Percentiles rank a stretch among this genome's conserved stretches.
phyloP scores from a whole-genome alignment of 2,888 invertebrate species.

The Leptopilina syphax region DNA sequence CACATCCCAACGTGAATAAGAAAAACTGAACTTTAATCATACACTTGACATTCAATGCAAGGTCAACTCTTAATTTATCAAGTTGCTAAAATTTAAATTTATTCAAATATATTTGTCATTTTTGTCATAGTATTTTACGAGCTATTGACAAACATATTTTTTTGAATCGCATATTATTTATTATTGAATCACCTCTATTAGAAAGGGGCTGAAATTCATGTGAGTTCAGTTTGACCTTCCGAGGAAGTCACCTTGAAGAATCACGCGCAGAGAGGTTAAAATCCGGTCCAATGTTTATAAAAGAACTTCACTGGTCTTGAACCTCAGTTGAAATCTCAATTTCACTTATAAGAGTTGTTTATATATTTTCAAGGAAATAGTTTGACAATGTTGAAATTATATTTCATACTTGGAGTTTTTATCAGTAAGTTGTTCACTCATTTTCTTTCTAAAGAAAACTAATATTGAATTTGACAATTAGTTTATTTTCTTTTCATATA shows the following conservation, averaged over 20 bases:
- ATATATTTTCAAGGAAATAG: not conserved
- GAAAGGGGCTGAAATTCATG: not conserved
- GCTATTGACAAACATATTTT: not conserved
- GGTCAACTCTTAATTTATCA: not conserved
- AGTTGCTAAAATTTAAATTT: not conserved
- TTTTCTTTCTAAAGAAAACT: too few relatives aligned
- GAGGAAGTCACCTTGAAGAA: slow-evolving; percentile 28
- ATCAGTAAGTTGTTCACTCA: not conserved
- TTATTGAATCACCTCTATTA: not conserved
- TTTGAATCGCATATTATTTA: not conserved
- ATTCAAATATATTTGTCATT: not conserved
- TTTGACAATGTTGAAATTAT: not conserved
- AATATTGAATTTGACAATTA: too few relatives aligned
- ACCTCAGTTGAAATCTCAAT: slow-evolving; percentile 8
- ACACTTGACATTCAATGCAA: not conserved
- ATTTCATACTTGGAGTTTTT: not conserved
- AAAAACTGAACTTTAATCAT: not conserved
- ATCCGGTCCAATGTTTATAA: slow-evolving; percentile 24
- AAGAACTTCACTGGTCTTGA: not conserved
- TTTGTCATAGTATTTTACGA: not conserved
- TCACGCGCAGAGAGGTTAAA: not conserved
- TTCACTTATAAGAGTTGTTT: not conserved
- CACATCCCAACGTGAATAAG: not conserved
- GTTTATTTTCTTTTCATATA: too few relatives aligned
- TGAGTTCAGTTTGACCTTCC: not conserved